These are phyloP conservation scores for Dicaeum eximium DNA, from an alignment of 2,113 vertebrate species.

Conservation along the genomic window DNA sequence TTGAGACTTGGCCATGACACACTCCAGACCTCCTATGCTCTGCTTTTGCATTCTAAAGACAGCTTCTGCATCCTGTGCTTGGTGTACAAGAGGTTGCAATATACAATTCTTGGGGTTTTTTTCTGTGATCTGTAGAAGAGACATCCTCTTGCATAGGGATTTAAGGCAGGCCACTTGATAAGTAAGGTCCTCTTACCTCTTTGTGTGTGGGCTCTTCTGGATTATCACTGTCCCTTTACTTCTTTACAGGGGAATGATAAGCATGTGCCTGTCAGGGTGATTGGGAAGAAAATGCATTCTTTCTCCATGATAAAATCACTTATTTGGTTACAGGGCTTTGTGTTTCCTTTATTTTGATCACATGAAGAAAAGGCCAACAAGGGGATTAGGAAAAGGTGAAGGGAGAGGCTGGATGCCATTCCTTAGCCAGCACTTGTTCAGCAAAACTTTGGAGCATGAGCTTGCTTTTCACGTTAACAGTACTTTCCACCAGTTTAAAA, in stretches of 20 bases:
- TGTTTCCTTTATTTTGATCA: slow-evolving; percentile 1
- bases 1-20: slow-evolving; percentile 28
- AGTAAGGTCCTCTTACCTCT: background rate
- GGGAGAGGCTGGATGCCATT: background rate
- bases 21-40: slow-evolving; percentile 42
- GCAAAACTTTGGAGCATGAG: background rate
- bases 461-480: background rate
- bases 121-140: background rate
- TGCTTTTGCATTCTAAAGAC: slow-evolving; percentile 65
- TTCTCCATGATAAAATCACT: background rate
- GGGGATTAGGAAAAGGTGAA: background rate
- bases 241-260: background rate
- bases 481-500: background rate
- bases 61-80: slow-evolving; percentile 64
- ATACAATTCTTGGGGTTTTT: background rate
- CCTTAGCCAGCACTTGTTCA: background rate
- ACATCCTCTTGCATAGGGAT: background rate
- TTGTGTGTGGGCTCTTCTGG: slow-evolving; percentile 3
- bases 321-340: background rate
- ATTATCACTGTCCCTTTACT: slow-evolving; percentile 18
- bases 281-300: background rate
- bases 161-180: background rate
- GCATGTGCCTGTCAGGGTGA: background rate
- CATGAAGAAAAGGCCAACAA: background rate
- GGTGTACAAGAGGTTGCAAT: slow-evolving; percentile 32